Percentiles rank a stretch among this genome's conserved stretches.
Evolutionary conservation across 2,888 invertebrate species (phyloP).

Genomic region (Stratiomys singularior): DNA sequence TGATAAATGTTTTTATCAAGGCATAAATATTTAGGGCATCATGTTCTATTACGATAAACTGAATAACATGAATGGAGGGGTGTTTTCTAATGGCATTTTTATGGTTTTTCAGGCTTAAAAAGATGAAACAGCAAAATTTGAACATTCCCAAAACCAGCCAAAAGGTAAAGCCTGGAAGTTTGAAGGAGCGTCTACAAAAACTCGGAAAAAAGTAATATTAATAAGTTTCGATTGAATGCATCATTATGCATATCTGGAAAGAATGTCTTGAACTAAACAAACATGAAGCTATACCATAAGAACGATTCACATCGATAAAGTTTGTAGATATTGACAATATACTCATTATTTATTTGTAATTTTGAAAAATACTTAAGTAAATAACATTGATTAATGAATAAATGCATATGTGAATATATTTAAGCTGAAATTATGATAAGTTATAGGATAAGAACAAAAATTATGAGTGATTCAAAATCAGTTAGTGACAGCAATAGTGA

Average conservation of each 20-base stretch:
- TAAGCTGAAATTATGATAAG: background rate
- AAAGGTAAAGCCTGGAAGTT: conserved; percentile 61
- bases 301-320: no score
- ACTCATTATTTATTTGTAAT: conserved; percentile 3
- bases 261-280: no score
- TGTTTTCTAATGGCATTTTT: no score
- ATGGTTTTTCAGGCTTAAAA: conserved; percentile 62
- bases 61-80: no score
- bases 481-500: background rate
- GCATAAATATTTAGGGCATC: background rate
- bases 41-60: background rate
- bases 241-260: no score
- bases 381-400: background rate
- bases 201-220: conserved; percentile 59
- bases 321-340: background rate
- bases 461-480: background rate
- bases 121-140: conserved; percentile 60
- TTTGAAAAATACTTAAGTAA: background rate
- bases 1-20: no score
- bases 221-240: background rate
- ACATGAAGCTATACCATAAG: no score
- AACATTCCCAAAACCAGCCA: conserved; percentile 58
- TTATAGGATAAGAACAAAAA: background rate
- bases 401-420: background rate
- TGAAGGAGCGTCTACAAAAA: conserved; percentile 62